Conservation (phyloP, 2,888 invertebrate species). For the Clepsis dumicolana region DNA sequence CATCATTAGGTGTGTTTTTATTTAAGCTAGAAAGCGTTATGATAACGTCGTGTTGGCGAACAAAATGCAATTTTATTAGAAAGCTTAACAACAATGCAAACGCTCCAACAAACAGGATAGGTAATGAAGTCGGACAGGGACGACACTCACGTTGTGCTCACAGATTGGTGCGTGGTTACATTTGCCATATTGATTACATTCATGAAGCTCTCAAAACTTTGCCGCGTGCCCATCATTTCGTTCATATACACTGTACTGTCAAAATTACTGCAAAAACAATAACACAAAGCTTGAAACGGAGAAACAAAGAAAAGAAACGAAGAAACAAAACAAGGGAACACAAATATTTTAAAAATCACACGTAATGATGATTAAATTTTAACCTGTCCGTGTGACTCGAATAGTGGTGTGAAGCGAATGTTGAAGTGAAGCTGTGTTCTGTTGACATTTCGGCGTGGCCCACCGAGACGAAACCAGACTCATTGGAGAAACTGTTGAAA, state of each 20-base stretch:
- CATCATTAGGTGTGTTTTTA: neutral
- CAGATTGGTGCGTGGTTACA: slow-evolving; percentile 75
- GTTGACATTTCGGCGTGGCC: slow-evolving; percentile 79
- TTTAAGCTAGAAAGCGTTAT: neutral
- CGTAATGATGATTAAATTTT: slow-evolving; percentile 37
- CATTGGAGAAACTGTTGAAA: slow-evolving; percentile 79
- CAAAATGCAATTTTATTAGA: slow-evolving; percentile 39
- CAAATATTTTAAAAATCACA: slow-evolving; percentile 42
- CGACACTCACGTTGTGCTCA: slow-evolving; percentile 75
- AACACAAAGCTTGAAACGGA: slow-evolving; percentile 69
- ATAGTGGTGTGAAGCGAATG: slow-evolving; percentile 79
- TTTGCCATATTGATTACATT: slow-evolving; percentile 81
- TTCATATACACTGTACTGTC: slow-evolving; percentile 84
- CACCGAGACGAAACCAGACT: slow-evolving; percentile 84
- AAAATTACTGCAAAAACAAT: slow-evolving; percentile 85
- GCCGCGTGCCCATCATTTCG: slow-evolving; percentile 78
- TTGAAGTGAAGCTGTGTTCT: slow-evolving; percentile 79
- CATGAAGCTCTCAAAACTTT: slow-evolving; percentile 83
- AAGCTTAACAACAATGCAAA: slow-evolving; percentile 37
- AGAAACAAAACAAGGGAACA: slow-evolving; percentile 48
- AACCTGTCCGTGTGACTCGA: slow-evolving; percentile 81
- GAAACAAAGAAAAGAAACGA: slow-evolving; percentile 45
- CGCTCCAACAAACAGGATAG: slow-evolving; percentile 43
- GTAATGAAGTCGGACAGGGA: slow-evolving; percentile 48
- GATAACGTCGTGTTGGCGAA: neutral